phyloP scores from a whole-genome alignment of 2,797 vertebrate genomes.

The Hippocampus kuda region DNA sequence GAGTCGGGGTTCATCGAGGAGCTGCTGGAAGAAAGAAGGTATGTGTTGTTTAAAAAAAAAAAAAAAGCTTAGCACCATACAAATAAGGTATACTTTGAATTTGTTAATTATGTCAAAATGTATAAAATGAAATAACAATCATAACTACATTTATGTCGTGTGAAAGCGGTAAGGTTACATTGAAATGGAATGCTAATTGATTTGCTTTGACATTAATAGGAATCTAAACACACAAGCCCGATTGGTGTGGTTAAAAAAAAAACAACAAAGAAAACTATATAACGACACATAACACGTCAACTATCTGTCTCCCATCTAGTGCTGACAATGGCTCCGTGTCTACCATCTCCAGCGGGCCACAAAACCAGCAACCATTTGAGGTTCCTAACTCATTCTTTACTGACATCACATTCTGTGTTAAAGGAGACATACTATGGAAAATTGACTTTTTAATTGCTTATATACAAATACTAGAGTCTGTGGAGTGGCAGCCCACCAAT shows the following conservation, averaged over 20 bases:
- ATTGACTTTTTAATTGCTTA: not conserved
- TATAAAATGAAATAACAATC: constrained; percentile 1
- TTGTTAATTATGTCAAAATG: not conserved
- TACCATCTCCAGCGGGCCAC: constrained; percentile 56
- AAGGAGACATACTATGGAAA: constrained; percentile 2
- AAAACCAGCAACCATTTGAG: constrained; percentile 63
- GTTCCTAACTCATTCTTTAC: constrained; percentile 38
- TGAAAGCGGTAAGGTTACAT: not conserved
- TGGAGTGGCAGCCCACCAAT: too few species aligned
- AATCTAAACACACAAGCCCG: not conserved
- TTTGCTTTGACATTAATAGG: constrained; percentile 1
- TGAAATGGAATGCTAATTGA: not conserved
- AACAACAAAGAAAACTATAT: constrained; percentile 1
- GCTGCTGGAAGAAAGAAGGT: constrained; percentile 85
- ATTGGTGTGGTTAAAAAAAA: not conserved
- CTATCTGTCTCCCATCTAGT: constrained; percentile 46
- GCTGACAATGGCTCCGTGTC: constrained; percentile 62
- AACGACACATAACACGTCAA: constrained; percentile 28
- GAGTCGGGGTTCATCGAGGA: constrained; percentile 98
- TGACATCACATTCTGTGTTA: constrained; percentile 3
- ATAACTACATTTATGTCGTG: not conserved
- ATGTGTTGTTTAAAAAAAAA: constrained; percentile 14
- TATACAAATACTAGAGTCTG: not conserved
- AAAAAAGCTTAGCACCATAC: not conserved
- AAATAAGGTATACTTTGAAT: not conserved